Evolutionary conservation across 1,140 invertebrate genomes (phyloP), one percentile per base, ranked within the genome.

Genomic region (Penaeus chinensis): DNA sequence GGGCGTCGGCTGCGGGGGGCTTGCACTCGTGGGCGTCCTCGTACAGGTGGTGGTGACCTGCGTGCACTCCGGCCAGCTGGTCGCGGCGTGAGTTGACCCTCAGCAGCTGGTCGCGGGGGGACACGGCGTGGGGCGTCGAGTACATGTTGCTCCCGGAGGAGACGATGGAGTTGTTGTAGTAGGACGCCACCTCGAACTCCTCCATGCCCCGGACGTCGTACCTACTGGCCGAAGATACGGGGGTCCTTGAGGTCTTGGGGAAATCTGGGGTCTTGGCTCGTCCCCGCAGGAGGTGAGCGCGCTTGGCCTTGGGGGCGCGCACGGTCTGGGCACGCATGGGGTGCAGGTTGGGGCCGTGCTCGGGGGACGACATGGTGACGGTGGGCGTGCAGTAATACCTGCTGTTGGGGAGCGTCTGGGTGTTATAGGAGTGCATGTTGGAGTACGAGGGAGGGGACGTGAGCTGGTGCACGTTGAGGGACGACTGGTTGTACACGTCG

Each of bases 381-480:
- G n/a, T 62, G 61, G 86, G 86, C 10, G 37, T 37, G 54, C 87
- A 88, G 76, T 88, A 88, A 66, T 88, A 88, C 16, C 82, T 47
- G 42, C 66, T 66, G 13, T 74, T n/a, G 11, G 84, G 84, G 7
- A 82, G 79, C 27, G 85, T 81, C 79, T 74, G 86, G 61, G 62
- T 80, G 61, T 22, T 54, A 54, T 69, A 77, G 74, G 47, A 20
- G 32, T 65, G 62, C 42, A 47, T 54, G 7, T 47, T 85, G 0
- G 22, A 61, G 77, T 54, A 27, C 32, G 18, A 62, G 22, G 71
- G 20, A 2, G 82, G 19, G 8, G 82, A 19, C 22, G 66, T 22
- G 10, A 27, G 16, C 19, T 13, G 37, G 27, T 66, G 82, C 42
- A 76, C 42, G 54, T 76, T 76, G 42, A 76, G 85, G 22, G 85